Evolutionary conservation across 1,140 invertebrate species (phyloP).

Genomic region (Ericerus pela): DNA sequence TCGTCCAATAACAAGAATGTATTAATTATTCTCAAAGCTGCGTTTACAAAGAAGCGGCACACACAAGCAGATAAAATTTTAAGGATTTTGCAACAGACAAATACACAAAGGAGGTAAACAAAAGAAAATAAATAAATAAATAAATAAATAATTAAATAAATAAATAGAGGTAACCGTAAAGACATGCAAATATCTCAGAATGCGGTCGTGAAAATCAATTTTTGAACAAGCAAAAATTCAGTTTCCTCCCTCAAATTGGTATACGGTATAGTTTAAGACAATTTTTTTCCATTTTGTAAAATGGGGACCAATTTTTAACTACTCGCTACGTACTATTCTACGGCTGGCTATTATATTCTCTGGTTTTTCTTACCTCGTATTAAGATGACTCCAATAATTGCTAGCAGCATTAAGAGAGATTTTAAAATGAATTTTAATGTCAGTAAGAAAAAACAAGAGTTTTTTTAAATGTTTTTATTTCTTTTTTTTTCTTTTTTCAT

Average conservation of each 20-base stretch:
- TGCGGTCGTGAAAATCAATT: no score
- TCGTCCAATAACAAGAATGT: no score
- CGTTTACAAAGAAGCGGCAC: not conserved
- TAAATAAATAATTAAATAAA: no score
- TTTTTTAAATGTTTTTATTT: not conserved
- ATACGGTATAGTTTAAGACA: no score
- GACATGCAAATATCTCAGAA: no score
- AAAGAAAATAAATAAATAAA: not conserved
- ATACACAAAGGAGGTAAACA: constrained; percentile 4
- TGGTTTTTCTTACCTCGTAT: constrained; percentile 20
- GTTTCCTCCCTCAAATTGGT: no score
- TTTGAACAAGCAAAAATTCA: no score
- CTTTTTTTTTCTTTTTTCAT: not conserved
- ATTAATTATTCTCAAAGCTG: no score
- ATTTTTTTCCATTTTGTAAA: constrained; percentile 1
- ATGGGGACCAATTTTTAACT: no score
- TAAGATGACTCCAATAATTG: constrained; percentile 19
- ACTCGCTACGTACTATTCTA: no score
- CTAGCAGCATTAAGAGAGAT: constrained; percentile 16
- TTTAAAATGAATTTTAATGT: not conserved
- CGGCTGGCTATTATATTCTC: no score
- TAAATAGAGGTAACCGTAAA: no score
- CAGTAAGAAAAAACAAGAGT: not conserved
- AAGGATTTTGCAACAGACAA: constrained; percentile 9
- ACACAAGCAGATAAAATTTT: constrained; percentile 1